Conservation (phyloP, 1,140 invertebrate genomes). For the Trypoxylus dichotomus region DNA sequence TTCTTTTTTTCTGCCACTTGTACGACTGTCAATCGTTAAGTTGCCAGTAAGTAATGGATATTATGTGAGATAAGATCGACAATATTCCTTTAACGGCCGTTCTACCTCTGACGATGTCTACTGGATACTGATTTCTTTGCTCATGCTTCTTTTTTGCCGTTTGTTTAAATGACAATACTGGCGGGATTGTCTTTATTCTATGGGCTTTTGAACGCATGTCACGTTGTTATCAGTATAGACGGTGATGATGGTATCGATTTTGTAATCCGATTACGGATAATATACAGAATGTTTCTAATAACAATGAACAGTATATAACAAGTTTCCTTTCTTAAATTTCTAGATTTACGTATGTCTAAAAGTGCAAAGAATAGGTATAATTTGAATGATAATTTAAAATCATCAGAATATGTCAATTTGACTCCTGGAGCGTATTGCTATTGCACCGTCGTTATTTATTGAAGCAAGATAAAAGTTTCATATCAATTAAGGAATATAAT, state of each 20-base stretch:
- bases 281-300: neutral
- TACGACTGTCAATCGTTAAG: conserved; percentile 2
- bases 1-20: neutral
- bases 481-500: too few species aligned
- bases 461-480: too few species aligned
- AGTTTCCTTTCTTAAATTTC: too few species aligned
- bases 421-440: too few species aligned
- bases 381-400: too few species aligned
- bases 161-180: conserved; percentile 3
- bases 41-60: neutral
- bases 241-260: neutral
- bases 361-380: too few species aligned
- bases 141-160: neutral
- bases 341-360: too few species aligned
- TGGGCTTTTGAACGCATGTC: neutral
- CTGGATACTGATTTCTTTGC: neutral
- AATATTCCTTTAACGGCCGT: neutral
- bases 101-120: neutral
- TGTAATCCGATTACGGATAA: neutral
- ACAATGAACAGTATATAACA: too few species aligned
- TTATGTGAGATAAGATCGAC: neutral
- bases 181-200: neutral
- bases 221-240: neutral
- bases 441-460: too few species aligned
- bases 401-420: too few species aligned